Percentiles rank a stretch among this genome's conserved stretches.
phyloP scores from a whole-genome alignment of 35 echinoderm and acorn worm genomes.

The Nesometra sesokonis region DNA sequence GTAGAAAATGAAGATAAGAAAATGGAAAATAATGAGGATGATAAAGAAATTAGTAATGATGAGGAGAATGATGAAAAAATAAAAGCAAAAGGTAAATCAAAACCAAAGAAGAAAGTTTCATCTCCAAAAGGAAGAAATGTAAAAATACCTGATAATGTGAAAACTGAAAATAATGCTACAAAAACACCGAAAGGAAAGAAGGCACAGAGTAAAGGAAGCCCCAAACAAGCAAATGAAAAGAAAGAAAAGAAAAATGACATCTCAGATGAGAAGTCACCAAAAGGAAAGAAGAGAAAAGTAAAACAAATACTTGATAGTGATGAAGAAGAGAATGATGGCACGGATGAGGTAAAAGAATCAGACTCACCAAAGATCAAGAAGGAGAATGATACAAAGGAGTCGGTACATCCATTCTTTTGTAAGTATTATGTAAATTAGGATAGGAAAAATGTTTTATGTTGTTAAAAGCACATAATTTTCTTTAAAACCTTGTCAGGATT shows the following conservation, averaged over 20 bases:
- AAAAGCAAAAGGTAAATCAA: slow-evolving; percentile 9
- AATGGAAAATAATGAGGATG: too few species aligned
- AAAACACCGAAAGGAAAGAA: not conserved
- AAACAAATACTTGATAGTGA: not conserved
- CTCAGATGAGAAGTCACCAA: not conserved
- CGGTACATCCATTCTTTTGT: slow-evolving; percentile 3
- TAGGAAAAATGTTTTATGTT: too few species aligned
- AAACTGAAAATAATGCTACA: not conserved
- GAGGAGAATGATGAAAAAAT: not conserved
- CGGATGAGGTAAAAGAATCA: not conserved
- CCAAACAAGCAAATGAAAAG: not conserved
- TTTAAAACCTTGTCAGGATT: too few species aligned
- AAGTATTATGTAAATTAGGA: too few species aligned
- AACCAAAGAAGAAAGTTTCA: slow-evolving; percentile 15
- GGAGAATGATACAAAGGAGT: not conserved
- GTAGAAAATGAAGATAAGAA: not conserved
- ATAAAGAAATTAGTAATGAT: not conserved
- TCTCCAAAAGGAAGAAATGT: not conserved
- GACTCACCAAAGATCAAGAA: not conserved
- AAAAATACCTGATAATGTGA: not conserved
- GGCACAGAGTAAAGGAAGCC: not conserved
- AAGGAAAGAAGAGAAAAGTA: not conserved
- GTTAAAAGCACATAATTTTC: too few species aligned
- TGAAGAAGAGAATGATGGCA: not conserved
- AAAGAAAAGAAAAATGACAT: not conserved